Evolutionary conservation across 2,113 vertebrate genomes (phyloP).

Genomic region (Anas platyrhynchos): DNA sequence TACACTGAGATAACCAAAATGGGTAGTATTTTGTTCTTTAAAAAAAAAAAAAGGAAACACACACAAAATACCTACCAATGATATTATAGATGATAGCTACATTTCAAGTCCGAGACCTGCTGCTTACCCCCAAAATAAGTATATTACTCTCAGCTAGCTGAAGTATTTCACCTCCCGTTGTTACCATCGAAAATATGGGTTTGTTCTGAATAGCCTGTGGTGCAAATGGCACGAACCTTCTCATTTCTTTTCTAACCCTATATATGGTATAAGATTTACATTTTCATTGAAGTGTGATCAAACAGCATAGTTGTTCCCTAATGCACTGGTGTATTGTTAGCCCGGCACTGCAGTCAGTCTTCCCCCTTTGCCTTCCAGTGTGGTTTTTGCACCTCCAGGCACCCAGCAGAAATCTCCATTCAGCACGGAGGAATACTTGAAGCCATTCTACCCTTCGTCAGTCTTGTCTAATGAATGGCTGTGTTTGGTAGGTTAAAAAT

Average conservation of each 20-base stretch:
- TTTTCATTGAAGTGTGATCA: neutral
- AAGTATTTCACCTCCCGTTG: neutral
- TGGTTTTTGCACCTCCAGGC: neutral
- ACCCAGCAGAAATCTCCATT: neutral
- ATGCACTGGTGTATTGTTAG: neutral
- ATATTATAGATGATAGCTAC: neutral
- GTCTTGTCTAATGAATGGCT: neutral
- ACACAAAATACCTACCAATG: neutral
- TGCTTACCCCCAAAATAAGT: neutral
- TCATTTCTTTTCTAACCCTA: neutral
- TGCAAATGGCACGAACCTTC: neutral
- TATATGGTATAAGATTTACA: neutral
- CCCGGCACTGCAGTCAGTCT: fast-evolving
- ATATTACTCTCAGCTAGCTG: neutral
- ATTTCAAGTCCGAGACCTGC: neutral
- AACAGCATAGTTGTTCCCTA: neutral
- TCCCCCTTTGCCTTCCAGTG: neutral
- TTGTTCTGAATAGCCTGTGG: neutral
- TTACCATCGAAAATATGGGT: neutral
- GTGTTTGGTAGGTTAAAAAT: neutral
- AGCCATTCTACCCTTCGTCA: neutral
- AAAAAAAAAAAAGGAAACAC: neutral
- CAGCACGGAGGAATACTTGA: neutral
- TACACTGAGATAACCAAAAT: neutral
- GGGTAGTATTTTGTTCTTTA: neutral